Evolutionary conservation across 2,888 invertebrate genomes (phyloP), one percentile per base, ranked within the genome.

Genomic region (Polietes domitor): DNA sequence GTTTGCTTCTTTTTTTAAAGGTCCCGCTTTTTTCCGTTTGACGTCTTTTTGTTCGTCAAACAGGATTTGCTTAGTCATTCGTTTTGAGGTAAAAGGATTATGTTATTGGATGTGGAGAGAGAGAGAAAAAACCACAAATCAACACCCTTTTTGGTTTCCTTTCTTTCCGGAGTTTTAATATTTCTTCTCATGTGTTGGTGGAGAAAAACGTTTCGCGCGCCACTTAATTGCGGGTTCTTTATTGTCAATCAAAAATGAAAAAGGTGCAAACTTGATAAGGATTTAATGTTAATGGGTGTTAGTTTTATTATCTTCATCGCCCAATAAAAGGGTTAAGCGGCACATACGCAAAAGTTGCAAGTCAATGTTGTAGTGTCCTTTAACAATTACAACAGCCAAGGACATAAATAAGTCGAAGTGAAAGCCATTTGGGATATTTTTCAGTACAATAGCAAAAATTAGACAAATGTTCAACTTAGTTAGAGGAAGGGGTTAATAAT

Each of bases 171-270:
- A 50, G 53, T 26, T 19, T 12, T 50, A n/a, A 10, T 5, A 12
- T 65, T 65, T 32, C 7, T 55, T 26, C 12, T 24, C 37, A 3
- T 26, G 37, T 24, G 24, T 71, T 76, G 55, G 76, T 72, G 19
- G 43, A 32, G 65, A 21, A 65, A 47, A 79, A 72, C 43, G 24
- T 76, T 72, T 63, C 65, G 76, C 65, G 76, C 72, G 80, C 65
- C 72, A 72, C 72, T 58, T 81, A 81, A 77, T 72, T 77, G 70
- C 55, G 80, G 72, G 79, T 63, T 65, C 19, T 71, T 28, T 70
- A 47, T 72, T 72, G 80, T 77, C 80, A 77, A 81, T 81, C 76
- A 76, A 77, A 58, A 37, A 65, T 76, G 55, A 72, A 81, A 81
- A 81, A 76, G 76, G 80, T 80, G 80, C 63, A 80, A 80, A 71